Base-by-base conservation (phyloP, 2,888 invertebrate species). In the Caenorhabditis plicata region DNA sequence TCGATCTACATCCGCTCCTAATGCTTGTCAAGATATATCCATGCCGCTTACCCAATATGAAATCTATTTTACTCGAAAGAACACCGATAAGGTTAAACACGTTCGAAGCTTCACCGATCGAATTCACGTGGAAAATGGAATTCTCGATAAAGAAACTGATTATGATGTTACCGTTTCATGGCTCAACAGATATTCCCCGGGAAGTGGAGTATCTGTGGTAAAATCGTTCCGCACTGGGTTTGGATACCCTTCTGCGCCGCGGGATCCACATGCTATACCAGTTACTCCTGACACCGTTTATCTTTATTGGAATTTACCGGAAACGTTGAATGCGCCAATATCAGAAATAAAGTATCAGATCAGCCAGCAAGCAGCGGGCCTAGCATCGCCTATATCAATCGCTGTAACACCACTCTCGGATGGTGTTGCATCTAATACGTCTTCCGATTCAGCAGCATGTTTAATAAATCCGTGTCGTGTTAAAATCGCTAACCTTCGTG, bases 91-190 rank as follows among this genome's bases (percentile, higher is more conserved):
- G 41, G 68, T 73, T 38, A 79, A 79, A 38, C 71, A 71, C 22
- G 64, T 77, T 31, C 26, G 62, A 40, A 71, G 68, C 43, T 68
- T 69, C 53, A 55, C 69, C 4, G 70, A 68, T 13, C 48, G 52
- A 20, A 71, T 71, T 38, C 77, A 76, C 43, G 62, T 79, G 7
- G 79, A 79, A 31, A 78, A 79, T 51, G 79, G 78, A 9, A 76
- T 75, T 47, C 63, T 79, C 25, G 79, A 79, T 48, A 80, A 80
- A 43, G 78, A 79, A 46, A 80, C 78, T 0, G 77, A 78, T 66
- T 78, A 67, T 45, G 73, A 78, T 40, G 78, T 79, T 0, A 70
- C 70, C 13, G 68, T 79, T 0, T 63, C 77, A 7, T 78, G 79
- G 77, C 56, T 72, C 23, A 79, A 79, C 53, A 64, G 75, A 26